These are phyloP conservation scores for Ochlodes sylvanus DNA, from an alignment of 2,888 invertebrate genomes.

Conservation along the genomic window DNA sequence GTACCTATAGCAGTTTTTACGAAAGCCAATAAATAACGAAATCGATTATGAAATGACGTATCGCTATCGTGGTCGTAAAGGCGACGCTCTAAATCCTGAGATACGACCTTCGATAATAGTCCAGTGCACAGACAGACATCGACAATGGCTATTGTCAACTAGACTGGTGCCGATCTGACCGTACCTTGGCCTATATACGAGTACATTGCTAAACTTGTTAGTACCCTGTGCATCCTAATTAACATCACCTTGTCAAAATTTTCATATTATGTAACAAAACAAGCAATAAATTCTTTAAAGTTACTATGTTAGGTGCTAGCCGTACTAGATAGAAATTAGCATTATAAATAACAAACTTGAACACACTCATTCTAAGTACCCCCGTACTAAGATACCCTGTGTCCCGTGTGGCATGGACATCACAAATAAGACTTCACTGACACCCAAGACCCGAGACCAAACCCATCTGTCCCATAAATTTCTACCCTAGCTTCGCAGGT, in stretches of 20 bases:
- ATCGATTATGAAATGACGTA: slow-evolving; percentile 18
- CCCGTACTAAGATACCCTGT: too few relatives aligned
- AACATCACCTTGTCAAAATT: slow-evolving; percentile 58
- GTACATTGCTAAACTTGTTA: slow-evolving; percentile 47
- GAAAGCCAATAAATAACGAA: slow-evolving; percentile 4
- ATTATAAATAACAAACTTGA: too few relatives aligned
- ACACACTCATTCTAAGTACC: too few relatives aligned
- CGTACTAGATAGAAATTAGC: too few relatives aligned
- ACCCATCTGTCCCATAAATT: too few relatives aligned
- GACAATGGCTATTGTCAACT: slow-evolving; percentile 55
- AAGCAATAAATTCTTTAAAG: too few relatives aligned
- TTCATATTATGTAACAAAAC: not conserved
- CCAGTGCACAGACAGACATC: slow-evolving; percentile 33
- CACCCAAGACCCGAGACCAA: not conserved
- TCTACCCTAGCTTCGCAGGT: too few relatives aligned
- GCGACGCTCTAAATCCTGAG: slow-evolving; percentile 22
- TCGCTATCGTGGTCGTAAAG: slow-evolving; percentile 1
- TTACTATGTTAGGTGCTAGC: too few relatives aligned
- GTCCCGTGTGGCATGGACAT: too few relatives aligned
- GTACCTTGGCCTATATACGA: slow-evolving; percentile 69
- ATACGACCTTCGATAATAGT: slow-evolving; percentile 31
- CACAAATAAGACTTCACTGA: too few relatives aligned
- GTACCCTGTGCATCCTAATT: slow-evolving; percentile 62
- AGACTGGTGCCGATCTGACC: slow-evolving; percentile 60
- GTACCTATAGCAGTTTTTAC: not conserved